A percentile compares a stretch with the other conserved stretches of the same genome.
Conservation (phyloP, 2,113 vertebrate genomes). For the Aptenodytes patagonicus region DNA sequence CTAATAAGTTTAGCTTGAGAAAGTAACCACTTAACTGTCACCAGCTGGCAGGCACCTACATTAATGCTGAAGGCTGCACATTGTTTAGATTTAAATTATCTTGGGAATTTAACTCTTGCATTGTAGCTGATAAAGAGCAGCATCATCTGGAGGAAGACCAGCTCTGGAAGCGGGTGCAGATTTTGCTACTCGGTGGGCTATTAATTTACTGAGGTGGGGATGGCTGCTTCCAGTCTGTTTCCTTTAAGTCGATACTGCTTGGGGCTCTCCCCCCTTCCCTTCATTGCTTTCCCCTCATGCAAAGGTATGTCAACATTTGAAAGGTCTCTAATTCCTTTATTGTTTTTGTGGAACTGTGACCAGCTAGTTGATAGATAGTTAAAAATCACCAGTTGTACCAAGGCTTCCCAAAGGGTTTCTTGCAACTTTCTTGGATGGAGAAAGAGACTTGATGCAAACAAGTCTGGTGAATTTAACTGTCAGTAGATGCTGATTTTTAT, state of each 20-base stretch:
- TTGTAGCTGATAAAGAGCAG: background rate
- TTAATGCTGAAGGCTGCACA: conserved; percentile 14
- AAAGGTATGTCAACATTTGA: background rate
- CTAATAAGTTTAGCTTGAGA: conserved; percentile 35
- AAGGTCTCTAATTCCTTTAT: background rate
- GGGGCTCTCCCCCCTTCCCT: background rate
- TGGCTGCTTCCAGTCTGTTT: background rate
- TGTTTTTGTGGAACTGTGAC: background rate
- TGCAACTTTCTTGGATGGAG: background rate
- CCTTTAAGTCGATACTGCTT: background rate
- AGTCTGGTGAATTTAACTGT: conserved; percentile 25
- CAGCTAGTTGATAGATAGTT: background rate
- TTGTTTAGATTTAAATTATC: conserved; percentile 48
- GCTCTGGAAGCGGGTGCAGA: background rate
- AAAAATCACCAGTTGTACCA: background rate
- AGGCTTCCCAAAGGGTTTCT: background rate
- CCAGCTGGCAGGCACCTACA: conserved; percentile 48
- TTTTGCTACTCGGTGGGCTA: background rate
- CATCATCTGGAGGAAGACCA: background rate
- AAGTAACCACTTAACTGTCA: conserved; percentile 27
- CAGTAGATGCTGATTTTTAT: conserved; percentile 44
- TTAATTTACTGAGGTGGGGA: background rate
- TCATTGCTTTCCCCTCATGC: background rate
- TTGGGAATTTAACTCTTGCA: conserved; percentile 35
- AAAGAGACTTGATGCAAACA: background rate